Conservation (phyloP, 2,888 invertebrate genomes). For the Drosophila macrospina region DNA sequence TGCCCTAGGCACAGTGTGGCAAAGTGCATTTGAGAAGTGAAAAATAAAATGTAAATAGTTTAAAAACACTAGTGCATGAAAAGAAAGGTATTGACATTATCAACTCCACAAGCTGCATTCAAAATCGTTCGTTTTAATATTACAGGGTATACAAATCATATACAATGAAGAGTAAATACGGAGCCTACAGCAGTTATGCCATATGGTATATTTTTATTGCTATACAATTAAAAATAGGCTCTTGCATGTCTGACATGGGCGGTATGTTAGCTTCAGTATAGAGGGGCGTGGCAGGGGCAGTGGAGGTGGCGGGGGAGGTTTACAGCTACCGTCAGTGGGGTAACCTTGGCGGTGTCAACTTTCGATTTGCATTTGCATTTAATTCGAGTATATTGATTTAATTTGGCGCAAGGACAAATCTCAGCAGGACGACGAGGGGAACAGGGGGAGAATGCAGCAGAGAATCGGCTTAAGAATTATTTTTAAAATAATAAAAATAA, state of each 20-base stretch:
- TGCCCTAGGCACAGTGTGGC: constrained; percentile 18
- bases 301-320: not conserved
- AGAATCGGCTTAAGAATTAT: constrained; percentile 1
- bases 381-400: constrained; percentile 71
- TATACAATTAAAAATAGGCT: constrained; percentile 20
- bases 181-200: not conserved
- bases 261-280: not conserved
- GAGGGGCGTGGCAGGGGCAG: not conserved
- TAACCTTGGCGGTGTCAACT: constrained; percentile 46
- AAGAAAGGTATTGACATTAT: not conserved
- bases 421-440: not conserved
- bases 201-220: not conserved
- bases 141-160: not conserved
- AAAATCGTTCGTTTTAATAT: too few species aligned
- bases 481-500: not conserved
- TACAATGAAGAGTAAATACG: not conserved
- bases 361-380: constrained; percentile 51
- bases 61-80: not conserved
- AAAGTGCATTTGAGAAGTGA: not conserved
- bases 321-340: not conserved
- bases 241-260: not conserved
- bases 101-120: too few species aligned
- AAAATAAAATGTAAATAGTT: not conserved
- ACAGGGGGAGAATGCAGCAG: not conserved
- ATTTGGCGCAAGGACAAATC: constrained; percentile 56